Evolutionary conservation across 1,140 invertebrate species (phyloP).

Genomic region (Probaryconus sp.): DNA sequence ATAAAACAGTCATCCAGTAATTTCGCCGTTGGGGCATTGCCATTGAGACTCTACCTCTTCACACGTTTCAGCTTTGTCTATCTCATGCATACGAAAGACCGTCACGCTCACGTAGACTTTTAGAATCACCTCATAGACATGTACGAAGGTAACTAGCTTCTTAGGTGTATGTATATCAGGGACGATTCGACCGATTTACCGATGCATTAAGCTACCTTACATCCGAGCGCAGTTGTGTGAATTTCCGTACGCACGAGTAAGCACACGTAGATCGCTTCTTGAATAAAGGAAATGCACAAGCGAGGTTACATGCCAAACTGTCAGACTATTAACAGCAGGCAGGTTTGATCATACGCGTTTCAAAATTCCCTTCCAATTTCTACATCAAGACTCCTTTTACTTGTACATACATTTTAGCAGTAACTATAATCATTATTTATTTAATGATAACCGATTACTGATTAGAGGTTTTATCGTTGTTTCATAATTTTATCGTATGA

Average conservation of each 20-base stretch:
- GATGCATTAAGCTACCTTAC: constrained; percentile 54
- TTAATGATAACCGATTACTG: too few species aligned
- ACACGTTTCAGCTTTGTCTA: constrained; percentile 26
- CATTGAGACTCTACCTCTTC: constrained; percentile 16
- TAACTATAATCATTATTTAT: neutral
- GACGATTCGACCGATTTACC: constrained; percentile 52
- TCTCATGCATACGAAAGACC: constrained; percentile 41
- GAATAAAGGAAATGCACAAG: constrained; percentile 31
- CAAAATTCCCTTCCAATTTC: constrained; percentile 6
- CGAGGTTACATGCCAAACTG: constrained; percentile 61
- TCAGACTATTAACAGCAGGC: constrained; percentile 51
- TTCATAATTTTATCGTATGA: too few species aligned
- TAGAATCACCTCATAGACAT: constrained; percentile 24
- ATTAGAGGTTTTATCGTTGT: too few species aligned
- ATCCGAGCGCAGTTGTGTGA: constrained; percentile 38
- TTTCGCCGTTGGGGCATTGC: constrained; percentile 6
- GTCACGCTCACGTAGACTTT: constrained; percentile 36
- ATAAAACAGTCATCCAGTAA: neutral
- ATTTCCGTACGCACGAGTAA: constrained; percentile 48
- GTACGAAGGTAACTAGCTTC: constrained; percentile 22
- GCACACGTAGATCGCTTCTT: constrained; percentile 30
- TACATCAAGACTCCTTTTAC: neutral
- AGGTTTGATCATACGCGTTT: constrained; percentile 47
- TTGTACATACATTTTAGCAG: neutral
- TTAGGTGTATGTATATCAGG: constrained; percentile 27